phyloP scores from a whole-genome alignment of 2,113 vertebrate genomes.

The Egretta garzetta region DNA sequence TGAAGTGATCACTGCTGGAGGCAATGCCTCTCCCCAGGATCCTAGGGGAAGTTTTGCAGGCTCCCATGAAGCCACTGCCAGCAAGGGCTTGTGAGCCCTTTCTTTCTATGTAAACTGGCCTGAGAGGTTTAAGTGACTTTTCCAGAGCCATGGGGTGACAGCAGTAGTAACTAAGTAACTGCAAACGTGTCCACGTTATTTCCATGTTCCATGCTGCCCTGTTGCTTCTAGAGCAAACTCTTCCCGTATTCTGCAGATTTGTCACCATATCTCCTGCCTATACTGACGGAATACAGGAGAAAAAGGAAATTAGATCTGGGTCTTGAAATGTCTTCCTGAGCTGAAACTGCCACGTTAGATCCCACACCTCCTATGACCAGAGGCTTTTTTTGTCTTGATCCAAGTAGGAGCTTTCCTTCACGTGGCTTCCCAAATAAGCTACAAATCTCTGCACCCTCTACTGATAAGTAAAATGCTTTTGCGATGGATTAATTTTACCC shows the following conservation, averaged over 20 bases:
- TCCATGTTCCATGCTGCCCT: neutral
- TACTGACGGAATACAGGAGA: accelerated
- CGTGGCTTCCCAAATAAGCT: neutral
- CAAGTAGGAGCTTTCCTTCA: neutral
- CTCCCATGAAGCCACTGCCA: neutral
- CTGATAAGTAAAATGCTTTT: neutral
- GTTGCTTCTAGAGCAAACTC: neutral
- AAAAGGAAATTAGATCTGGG: no score
- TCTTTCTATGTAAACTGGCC: neutral
- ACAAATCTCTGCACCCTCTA: neutral
- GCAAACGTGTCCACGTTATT: neutral
- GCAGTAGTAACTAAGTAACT: neutral
- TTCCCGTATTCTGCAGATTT: neutral
- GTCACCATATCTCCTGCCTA: accelerated
- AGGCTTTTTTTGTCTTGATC: neutral
- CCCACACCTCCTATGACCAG: neutral
- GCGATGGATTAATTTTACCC: neutral
- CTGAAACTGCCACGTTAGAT: no score
- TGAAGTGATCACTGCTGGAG: accelerated
- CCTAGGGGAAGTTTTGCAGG: neutral
- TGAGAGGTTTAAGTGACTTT: neutral
- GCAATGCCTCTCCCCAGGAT: neutral
- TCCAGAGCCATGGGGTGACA: neutral
- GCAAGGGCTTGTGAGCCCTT: neutral
- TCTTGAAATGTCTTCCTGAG: neutral